phyloP scores from a whole-genome alignment of 2,888 invertebrate species.

The Sarcophaga variegata region DNA sequence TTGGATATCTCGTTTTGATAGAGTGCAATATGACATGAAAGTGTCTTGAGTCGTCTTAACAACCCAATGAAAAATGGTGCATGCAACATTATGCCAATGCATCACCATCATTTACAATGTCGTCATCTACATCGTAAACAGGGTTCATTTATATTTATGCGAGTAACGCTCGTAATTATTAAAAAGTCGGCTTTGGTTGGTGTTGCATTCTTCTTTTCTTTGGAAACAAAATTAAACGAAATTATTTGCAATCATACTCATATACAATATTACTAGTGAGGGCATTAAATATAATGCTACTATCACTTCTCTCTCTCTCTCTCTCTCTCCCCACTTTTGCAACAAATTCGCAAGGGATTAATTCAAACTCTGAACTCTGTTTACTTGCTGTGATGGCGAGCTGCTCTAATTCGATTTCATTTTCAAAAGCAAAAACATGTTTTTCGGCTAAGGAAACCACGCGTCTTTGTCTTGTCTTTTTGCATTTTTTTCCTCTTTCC shows the following conservation, averaged over 20 bases:
- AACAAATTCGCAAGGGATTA: neutral
- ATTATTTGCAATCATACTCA: conserved; percentile 3
- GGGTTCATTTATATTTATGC: conserved; percentile 11
- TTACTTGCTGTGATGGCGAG: neutral
- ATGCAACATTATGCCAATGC: conserved; percentile 35
- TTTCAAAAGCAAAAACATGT: conserved; percentile 44
- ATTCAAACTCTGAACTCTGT: no score
- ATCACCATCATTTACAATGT: neutral
- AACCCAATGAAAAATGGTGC: conserved; percentile 12
- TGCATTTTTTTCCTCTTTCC: neutral
- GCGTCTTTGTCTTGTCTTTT: conserved; percentile 25
- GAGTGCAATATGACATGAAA: conserved; percentile 24
- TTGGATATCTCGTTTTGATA: neutral
- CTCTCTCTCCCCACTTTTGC: no score
- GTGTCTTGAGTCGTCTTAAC: conserved; percentile 19
- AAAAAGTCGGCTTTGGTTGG: no score
- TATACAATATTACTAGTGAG: neutral
- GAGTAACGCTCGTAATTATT: no score
- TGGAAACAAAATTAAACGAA: neutral
- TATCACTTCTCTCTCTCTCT: no score
- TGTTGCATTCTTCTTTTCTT: neutral
- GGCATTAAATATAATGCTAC: no score
- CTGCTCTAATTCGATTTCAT: neutral
- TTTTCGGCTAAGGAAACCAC: conserved; percentile 17
- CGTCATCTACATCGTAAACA: neutral